These are phyloP conservation scores for Drosophila infuscata DNA, from an alignment of 2,888 invertebrate genomes.

Conservation along the genomic window DNA sequence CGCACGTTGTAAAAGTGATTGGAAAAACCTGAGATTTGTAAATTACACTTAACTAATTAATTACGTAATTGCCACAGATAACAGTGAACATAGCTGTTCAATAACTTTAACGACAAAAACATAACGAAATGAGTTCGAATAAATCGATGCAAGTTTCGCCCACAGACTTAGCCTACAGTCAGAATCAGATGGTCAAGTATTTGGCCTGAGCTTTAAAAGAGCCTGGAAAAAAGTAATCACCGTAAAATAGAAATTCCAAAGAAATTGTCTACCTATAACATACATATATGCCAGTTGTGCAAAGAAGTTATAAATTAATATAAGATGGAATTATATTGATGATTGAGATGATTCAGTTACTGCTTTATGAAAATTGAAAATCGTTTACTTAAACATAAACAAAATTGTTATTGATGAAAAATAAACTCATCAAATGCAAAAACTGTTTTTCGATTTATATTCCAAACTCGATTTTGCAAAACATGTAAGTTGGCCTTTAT, in stretches of 20 bases:
- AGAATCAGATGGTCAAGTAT: slow-evolving; percentile 29
- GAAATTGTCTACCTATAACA: slow-evolving; percentile 14
- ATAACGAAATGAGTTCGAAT: not conserved
- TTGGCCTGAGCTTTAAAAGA: slow-evolving; percentile 27
- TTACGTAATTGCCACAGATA: slow-evolving; percentile 1
- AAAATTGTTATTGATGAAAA: not conserved
- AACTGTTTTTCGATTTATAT: not conserved
- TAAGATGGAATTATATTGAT: too few relatives aligned
- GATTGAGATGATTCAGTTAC: too few relatives aligned
- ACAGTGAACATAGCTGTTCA: not conserved
- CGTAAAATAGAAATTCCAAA: not conserved
- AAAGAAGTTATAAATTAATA: not conserved
- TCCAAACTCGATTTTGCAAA: not conserved
- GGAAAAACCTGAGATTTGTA: not conserved
- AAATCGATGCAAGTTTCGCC: slow-evolving; percentile 30
- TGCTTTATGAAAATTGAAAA: not conserved
- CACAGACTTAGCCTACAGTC: slow-evolving; percentile 1
- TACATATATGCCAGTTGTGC: slow-evolving; percentile 5
- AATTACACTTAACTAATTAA: not conserved
- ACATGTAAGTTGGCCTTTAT: too few relatives aligned
- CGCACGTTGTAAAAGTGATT: not conserved
- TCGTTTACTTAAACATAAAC: not conserved
- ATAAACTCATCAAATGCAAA: not conserved
- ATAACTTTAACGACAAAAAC: not conserved
- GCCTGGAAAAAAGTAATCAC: slow-evolving; percentile 13